Evolutionary conservation across 2,113 vertebrate genomes (phyloP).

Genomic region (Corydoras sp.): DNA sequence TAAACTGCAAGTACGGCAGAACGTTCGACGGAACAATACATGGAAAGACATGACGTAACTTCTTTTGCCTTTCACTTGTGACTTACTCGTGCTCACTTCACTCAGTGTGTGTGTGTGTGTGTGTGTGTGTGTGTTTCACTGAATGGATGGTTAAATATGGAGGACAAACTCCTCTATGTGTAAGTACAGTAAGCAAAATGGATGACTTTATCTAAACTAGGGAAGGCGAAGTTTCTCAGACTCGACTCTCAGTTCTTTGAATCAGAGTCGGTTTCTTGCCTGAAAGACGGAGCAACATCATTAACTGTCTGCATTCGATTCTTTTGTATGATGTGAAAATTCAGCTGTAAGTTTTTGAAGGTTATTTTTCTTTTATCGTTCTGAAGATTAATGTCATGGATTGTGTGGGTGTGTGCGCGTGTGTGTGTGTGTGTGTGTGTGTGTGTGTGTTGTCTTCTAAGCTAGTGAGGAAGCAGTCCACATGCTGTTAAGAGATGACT

Average conservation of each 20-base stretch:
- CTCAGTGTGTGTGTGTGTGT: no score
- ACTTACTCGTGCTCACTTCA: no score
- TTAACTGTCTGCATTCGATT: conserved; percentile 12
- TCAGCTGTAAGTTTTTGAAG: conserved; percentile 14
- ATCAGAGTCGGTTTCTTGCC: conserved; percentile 23
- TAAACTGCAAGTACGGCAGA: no score
- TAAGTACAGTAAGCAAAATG: no score
- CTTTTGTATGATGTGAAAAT: conserved; percentile 8
- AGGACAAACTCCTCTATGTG: no score
- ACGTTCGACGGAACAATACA: no score
- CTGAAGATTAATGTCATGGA: conserved; percentile 33
- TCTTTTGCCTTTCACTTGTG: no score
- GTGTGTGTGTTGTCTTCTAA: conserved; percentile 33
- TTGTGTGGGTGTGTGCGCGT: not conserved
- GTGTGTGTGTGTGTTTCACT: no score
- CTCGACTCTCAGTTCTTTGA: not conserved
- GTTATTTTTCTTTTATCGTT: conserved; percentile 22
- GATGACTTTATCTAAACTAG: no score
- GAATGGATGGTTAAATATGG: no score
- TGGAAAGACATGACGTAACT: no score
- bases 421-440: conserved; percentile 38
- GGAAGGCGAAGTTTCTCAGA: no score
- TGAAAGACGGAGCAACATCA: conserved; percentile 19
- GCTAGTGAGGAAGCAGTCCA: conserved; percentile 18
- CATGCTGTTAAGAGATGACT: conserved; percentile 10